Percentiles rank a stretch among this genome's conserved stretches.
Evolutionary conservation across 2,888 invertebrate genomes (phyloP).

Genomic region (Drosophila anomelani): DNA sequence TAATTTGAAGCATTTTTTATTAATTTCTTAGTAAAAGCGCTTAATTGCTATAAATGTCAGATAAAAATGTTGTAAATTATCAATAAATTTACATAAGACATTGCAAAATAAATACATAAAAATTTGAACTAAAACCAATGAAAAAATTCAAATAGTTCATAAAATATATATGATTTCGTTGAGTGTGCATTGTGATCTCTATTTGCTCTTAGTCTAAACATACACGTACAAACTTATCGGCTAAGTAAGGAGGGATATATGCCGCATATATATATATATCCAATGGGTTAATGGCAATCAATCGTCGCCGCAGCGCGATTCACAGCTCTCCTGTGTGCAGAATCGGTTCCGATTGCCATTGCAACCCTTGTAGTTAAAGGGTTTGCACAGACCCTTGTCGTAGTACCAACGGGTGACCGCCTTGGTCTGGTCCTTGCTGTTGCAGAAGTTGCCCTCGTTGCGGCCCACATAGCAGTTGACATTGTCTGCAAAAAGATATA

Average conservation of each 20-base stretch:
- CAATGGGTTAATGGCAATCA: constrained; percentile 29
- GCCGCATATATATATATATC: neutral
- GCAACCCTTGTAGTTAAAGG: constrained; percentile 90
- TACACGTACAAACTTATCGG: constrained; percentile 66
- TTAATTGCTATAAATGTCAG: constrained; percentile 9
- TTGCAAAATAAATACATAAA: too few species aligned
- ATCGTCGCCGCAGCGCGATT: constrained; percentile 88
- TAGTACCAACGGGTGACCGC: constrained; percentile 88
- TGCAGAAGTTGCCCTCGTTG: constrained; percentile 80
- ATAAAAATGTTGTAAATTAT: neutral
- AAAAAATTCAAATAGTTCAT: neutral
- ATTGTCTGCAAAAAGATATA: constrained; percentile 68
- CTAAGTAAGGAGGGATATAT: constrained; percentile 51
- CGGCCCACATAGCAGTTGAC: constrained; percentile 79
- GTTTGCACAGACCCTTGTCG: constrained; percentile 87
- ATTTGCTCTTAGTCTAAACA: constrained; percentile 59
- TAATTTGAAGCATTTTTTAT: neutral
- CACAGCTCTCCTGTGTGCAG: constrained; percentile 90
- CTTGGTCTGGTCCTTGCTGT: constrained; percentile 73
- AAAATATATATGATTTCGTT: neutral
- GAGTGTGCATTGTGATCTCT: constrained; percentile 25
- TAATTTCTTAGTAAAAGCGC: constrained; percentile 18
- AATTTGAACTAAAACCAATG: neutral
- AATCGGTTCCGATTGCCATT: constrained; percentile 91
- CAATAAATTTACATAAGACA: neutral